Conservation (phyloP, 2,888 invertebrate species). For the Aphidius colemani region DNA sequence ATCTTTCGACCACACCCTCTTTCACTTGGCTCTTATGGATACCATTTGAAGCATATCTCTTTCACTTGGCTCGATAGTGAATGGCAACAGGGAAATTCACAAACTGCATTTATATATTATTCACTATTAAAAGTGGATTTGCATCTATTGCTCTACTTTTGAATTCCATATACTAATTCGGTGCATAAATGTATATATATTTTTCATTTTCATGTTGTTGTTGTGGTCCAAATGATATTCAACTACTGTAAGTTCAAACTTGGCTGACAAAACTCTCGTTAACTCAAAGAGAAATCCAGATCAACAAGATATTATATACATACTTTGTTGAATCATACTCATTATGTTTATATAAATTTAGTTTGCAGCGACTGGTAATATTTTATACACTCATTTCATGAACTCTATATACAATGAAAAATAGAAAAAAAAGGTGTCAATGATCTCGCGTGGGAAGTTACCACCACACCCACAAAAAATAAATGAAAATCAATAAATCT, state of each 20-base stretch:
- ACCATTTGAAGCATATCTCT: slow-evolving; percentile 22
- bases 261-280: background rate
- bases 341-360: slow-evolving; percentile 4
- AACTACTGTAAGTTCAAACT: background rate
- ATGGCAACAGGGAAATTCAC: slow-evolving; percentile 13
- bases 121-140: slow-evolving; percentile 21
- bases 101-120: background rate
- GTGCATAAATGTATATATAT: no score
- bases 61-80: slow-evolving; percentile 12
- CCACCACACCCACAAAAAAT: slow-evolving; percentile 27
- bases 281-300: slow-evolving; percentile 29
- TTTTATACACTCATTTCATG: background rate
- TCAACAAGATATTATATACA: slow-evolving; percentile 19
- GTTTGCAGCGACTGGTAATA: slow-evolving; percentile 1
- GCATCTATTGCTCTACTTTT: slow-evolving; percentile 37
- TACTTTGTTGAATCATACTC: slow-evolving; percentile 18
- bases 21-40: slow-evolving; percentile 26
- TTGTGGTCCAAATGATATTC: no score
- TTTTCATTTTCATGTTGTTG: no score
- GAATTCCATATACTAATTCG: background rate
- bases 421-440: slow-evolving; percentile 18
- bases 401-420: background rate
- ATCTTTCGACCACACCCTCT: slow-evolving; percentile 47
- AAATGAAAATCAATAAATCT: background rate
- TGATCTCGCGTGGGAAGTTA: slow-evolving; percentile 30